Evolutionary conservation across 2,113 vertebrate genomes (phyloP).

Genomic region (Vulpes vulpes): DNA sequence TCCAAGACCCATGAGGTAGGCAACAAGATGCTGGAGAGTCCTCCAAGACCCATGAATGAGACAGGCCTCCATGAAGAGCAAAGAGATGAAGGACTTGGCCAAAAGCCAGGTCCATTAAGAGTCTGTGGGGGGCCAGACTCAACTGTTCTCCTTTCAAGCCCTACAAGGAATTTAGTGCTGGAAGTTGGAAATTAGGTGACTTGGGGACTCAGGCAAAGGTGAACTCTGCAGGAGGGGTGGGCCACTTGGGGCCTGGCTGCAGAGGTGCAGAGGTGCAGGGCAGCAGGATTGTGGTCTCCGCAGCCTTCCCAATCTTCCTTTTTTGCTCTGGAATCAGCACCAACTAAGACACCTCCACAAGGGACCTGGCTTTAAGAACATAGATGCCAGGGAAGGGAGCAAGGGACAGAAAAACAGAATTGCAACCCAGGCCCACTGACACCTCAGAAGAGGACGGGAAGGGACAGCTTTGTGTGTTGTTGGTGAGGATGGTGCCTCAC

Average conservation of each 20-base stretch:
- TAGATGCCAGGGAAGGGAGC: neutral
- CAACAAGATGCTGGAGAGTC: neutral
- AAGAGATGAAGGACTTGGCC: neutral
- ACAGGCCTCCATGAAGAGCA: neutral
- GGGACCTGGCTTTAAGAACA: neutral
- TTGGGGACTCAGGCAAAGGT: neutral
- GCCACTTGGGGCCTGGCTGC: neutral
- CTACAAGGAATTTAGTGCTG: too few relatives aligned
- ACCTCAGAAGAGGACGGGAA: neutral
- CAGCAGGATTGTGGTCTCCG: rapidly evolving
- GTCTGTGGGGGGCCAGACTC: too few relatives aligned
- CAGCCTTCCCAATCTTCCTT: neutral
- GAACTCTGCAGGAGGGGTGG: rapidly evolving
- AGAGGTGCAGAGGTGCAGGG: too few relatives aligned
- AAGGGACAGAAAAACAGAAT: rapidly evolving
- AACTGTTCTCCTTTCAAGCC: neutral
- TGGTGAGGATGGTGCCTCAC: neutral
- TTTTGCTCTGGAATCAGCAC: neutral
- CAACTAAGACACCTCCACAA: rapidly evolving
- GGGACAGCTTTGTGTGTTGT: neutral
- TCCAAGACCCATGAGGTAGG: neutral
- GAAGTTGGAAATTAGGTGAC: neutral
- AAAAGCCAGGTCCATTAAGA: neutral
- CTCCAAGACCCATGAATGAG: too few relatives aligned
- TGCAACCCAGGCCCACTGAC: rapidly evolving